Percentiles rank a stretch among this genome's conserved stretches.
phyloP scores from a whole-genome alignment of 2,113 vertebrate species.

The Pangasianodon gigas region DNA sequence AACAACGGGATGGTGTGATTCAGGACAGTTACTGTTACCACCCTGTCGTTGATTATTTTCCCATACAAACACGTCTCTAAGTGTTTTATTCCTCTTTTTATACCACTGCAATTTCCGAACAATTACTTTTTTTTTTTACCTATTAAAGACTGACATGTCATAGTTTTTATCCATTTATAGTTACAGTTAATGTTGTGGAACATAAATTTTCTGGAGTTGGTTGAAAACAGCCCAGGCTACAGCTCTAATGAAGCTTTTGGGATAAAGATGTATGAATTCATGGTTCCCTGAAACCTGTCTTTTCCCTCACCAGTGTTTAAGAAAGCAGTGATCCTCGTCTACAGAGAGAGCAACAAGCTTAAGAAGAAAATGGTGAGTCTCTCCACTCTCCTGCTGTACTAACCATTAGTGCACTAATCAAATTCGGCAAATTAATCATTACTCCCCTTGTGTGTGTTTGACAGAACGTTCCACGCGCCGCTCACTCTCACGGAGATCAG shows the following conservation, averaged over 20 bases:
- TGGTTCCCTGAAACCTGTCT: constrained; percentile 44
- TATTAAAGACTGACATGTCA: not conserved
- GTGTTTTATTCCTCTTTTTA: too few relatives aligned
- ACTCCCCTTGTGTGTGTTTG: constrained; percentile 34
- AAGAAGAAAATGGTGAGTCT: constrained; percentile 92
- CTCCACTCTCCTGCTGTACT: constrained; percentile 12
- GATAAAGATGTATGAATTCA: not conserved
- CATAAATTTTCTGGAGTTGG: not conserved
- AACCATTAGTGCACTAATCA: not conserved
- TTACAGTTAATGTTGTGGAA: not conserved
- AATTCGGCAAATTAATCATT: not conserved
- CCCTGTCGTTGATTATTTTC: too few relatives aligned
- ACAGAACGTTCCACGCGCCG: constrained; percentile 78
- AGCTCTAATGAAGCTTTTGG: not conserved
- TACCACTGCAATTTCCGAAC: too few relatives aligned
- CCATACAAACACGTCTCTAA: too few relatives aligned
- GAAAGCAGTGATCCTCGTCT: constrained; percentile 93
- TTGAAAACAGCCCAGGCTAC: not conserved
- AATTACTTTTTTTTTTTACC: not conserved
- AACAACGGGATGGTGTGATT: not conserved
- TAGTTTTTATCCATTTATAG: not conserved
- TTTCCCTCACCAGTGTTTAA: constrained; percentile 86
- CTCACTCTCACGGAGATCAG: constrained; percentile 81
- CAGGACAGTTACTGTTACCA: too few relatives aligned
- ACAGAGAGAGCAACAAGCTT: constrained; percentile 91